Evolutionary conservation across 2,888 invertebrate species (phyloP).

Genomic region (Himalopsyche tibetana): DNA sequence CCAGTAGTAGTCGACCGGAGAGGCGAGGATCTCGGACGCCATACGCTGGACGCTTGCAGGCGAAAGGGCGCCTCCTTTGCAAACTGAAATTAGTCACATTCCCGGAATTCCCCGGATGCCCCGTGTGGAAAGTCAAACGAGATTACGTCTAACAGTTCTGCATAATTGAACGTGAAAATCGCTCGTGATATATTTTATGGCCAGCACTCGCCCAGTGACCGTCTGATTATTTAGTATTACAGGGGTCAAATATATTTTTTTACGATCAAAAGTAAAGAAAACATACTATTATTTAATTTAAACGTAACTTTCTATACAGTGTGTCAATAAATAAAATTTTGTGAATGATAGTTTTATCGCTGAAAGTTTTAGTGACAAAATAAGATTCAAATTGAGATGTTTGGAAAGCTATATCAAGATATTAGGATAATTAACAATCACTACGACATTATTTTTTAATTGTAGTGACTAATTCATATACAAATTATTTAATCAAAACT

Average conservation of each 20-base stretch:
- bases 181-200: conserved; percentile 49
- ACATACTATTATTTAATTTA: too few species aligned
- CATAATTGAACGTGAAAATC: conserved; percentile 60
- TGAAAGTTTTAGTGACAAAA: too few species aligned
- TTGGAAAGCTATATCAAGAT: too few species aligned
- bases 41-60: conserved; percentile 26
- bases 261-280: too few species aligned
- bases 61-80: conserved; percentile 47
- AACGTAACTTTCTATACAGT: too few species aligned
- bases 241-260: background rate
- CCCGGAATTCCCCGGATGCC: conserved; percentile 53
- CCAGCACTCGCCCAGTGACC: background rate
- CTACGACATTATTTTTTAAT: too few species aligned
- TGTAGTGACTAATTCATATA: too few species aligned
- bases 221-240: background rate
- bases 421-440: too few species aligned
- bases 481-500: too few species aligned
- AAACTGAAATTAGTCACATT: conserved; percentile 64
- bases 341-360: too few species aligned
- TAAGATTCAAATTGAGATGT: too few species aligned
- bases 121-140: conserved; percentile 58
- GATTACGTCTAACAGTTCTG: conserved; percentile 55
- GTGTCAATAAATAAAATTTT: too few species aligned
- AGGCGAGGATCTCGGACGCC: conserved; percentile 41
- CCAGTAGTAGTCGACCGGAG: conserved; percentile 16